These are phyloP conservation scores for Podarcis lilfordi DNA, from an alignment of 2,797 vertebrate species.

Conservation along the genomic window DNA sequence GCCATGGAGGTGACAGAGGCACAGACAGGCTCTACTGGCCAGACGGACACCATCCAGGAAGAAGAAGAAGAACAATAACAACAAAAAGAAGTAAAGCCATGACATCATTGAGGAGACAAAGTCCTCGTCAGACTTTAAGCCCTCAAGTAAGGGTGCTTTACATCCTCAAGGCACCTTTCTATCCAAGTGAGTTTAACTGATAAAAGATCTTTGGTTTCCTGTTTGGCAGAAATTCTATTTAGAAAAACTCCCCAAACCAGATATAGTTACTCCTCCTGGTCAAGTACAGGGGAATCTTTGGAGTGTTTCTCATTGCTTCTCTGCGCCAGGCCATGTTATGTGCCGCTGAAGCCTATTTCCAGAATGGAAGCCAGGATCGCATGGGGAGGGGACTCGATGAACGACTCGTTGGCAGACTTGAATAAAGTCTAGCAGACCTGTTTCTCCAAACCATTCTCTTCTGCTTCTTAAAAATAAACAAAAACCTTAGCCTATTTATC, in stretches of 20 bases:
- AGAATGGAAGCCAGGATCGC: background rate
- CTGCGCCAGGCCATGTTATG: background rate
- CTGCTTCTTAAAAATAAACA: background rate
- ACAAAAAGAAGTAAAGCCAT: background rate
- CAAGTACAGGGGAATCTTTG: background rate
- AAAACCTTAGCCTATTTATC: background rate
- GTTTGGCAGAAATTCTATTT: too few relatives aligned
- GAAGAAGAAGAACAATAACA: too few relatives aligned
- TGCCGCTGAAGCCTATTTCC: background rate
- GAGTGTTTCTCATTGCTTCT: background rate
- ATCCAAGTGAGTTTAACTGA: background rate
- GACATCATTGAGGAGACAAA: background rate
- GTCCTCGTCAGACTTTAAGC: background rate
- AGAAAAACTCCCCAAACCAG: background rate
- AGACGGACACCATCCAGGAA: background rate
- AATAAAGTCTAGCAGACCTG: slow-evolving; percentile 20
- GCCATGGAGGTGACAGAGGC: background rate
- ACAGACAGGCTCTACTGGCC: background rate
- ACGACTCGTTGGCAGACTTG: background rate
- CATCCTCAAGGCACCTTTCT: background rate
- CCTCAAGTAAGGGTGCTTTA: background rate
- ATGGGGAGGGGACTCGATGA: background rate
- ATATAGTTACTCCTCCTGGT: background rate
- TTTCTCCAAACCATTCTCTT: background rate
- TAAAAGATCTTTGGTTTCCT: background rate